Evolutionary conservation across 2,113 vertebrate species (phyloP).

Genomic region (Neodontobutis hainanensis): DNA sequence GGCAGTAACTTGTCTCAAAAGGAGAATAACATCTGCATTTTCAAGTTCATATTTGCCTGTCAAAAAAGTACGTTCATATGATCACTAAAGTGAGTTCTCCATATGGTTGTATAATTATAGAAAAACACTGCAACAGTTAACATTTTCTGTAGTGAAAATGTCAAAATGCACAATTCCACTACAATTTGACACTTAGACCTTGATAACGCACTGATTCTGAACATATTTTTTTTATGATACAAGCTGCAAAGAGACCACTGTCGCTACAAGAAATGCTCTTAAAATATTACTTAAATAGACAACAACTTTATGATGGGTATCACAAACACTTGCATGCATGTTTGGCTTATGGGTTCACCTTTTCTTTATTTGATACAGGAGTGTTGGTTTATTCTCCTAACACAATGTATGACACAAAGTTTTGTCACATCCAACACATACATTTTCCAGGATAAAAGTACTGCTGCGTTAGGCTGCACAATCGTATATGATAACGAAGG

Average conservation of each 20-base stretch:
- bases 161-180: not conserved
- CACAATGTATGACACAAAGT: constrained; percentile 11
- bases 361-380: not conserved
- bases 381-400: constrained; percentile 15
- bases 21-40: constrained; percentile 55
- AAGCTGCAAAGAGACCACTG: constrained; percentile 12
- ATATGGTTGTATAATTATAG: too few relatives aligned
- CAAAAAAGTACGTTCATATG: not conserved
- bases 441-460: constrained; percentile 16
- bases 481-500: too few relatives aligned
- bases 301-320: not conserved
- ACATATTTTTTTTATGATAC: not conserved
- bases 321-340: constrained; percentile 23
- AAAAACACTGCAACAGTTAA: not conserved
- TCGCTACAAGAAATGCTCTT: constrained; percentile 46
- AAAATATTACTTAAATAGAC: too few relatives aligned
- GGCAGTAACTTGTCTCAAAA: constrained; percentile 49
- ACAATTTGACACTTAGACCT: not conserved
- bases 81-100: not conserved
- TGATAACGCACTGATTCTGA: not conserved
- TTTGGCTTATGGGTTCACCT: constrained; percentile 14
- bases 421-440: constrained; percentile 44
- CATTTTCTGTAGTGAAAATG: not conserved
- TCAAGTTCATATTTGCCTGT: constrained; percentile 18
- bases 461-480: not conserved